Evolutionary conservation across 2,888 invertebrate genomes (phyloP).

Genomic region (Silvanus unidentatus): DNA sequence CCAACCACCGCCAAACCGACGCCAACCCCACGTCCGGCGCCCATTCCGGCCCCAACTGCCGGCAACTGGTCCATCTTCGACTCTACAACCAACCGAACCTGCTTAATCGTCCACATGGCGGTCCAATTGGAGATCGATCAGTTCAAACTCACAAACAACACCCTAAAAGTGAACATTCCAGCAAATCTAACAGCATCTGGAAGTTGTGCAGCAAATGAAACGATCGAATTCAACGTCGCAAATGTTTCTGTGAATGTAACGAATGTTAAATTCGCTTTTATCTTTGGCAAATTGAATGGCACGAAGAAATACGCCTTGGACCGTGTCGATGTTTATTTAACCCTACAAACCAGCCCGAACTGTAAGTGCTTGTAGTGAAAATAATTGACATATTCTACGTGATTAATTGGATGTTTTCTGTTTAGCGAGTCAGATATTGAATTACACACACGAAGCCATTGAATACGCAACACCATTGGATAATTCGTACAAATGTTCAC

Average conservation of each 20-base stretch:
- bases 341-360: too few relatives aligned
- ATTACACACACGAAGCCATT: slow-evolving; percentile 42
- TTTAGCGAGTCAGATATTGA: too few relatives aligned
- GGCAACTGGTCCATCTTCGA: slow-evolving; percentile 50
- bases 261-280: too few relatives aligned
- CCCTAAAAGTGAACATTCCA: slow-evolving; percentile 45
- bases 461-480: slow-evolving; percentile 57
- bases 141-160: slow-evolving; percentile 19
- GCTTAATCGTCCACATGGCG: slow-evolving; percentile 62
- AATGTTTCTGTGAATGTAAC: slow-evolving; percentile 5
- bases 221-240: background rate
- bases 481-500: slow-evolving; percentile 68
- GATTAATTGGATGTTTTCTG: too few relatives aligned
- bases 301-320: too few relatives aligned
- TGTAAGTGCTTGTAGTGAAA: too few relatives aligned
- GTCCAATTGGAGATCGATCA: slow-evolving; percentile 55
- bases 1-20: slow-evolving; percentile 31
- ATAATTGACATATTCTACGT: too few relatives aligned
- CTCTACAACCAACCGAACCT: slow-evolving; percentile 46
- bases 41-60: slow-evolving; percentile 38
- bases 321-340: too few relatives aligned
- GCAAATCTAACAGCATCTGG: background rate
- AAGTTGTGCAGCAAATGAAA: background rate
- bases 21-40: slow-evolving; percentile 28
- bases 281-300: too few relatives aligned